Conservation (phyloP, 1,140 invertebrate species). For the Uloborus diversus region DNA sequence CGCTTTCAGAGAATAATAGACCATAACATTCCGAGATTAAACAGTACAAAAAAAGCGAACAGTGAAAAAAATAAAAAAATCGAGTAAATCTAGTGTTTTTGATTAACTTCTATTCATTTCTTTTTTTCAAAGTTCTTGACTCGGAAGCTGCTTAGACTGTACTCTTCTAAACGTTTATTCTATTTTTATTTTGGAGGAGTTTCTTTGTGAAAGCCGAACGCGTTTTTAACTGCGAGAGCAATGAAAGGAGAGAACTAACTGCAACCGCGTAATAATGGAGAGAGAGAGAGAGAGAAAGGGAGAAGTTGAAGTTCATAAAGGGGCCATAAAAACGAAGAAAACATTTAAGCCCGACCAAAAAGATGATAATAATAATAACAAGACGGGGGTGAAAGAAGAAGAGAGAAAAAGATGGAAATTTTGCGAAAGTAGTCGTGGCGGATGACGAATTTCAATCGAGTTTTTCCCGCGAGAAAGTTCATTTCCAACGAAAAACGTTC, state of each 20-base stretch:
- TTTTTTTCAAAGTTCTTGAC: not conserved
- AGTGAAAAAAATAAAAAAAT: too few relatives aligned
- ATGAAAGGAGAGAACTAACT: not conserved
- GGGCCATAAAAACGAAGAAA: slow-evolving; percentile 25
- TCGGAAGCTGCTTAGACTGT: not conserved
- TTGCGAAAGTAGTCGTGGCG: not conserved
- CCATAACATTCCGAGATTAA: not conserved
- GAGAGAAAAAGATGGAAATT: not conserved
- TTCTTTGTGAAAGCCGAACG: not conserved
- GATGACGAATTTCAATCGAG: slow-evolving; percentile 40
- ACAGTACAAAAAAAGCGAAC: not conserved
- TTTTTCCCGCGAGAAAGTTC: slow-evolving; percentile 41
- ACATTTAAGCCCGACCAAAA: slow-evolving; percentile 28
- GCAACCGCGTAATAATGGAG: not conserved
- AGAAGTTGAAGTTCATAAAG: slow-evolving; percentile 29
- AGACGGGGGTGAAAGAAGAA: not conserved
- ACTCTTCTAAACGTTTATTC: not conserved
- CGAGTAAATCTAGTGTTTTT: not conserved
- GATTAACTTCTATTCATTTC: not conserved
- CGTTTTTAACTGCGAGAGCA: slow-evolving; percentile 3
- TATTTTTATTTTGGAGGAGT: not conserved
- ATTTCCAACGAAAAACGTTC: slow-evolving; percentile 24
- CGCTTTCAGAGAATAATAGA: not conserved
- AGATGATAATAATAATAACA: slow-evolving; percentile 50
- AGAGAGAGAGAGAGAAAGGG: too few relatives aligned